A percentile compares a stretch with the other conserved stretches of the same genome.
Evolutionary conservation across 2,797 vertebrate species (phyloP).

Genomic region (Enteromius treurensis): DNA sequence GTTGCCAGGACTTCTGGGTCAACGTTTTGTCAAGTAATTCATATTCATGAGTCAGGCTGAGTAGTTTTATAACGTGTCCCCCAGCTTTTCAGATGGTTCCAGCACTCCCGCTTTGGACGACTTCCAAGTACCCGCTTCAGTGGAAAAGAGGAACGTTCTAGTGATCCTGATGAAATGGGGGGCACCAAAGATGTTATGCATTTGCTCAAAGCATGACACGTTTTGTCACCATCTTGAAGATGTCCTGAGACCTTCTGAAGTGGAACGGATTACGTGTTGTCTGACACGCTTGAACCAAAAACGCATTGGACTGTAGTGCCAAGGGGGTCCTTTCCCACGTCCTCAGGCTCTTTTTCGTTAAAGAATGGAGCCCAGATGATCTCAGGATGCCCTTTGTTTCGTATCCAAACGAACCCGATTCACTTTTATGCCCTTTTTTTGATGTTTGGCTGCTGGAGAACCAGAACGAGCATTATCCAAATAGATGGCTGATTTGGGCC

Average conservation of each 20-base stretch:
- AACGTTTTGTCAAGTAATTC: constrained; percentile 2
- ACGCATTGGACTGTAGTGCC: background rate
- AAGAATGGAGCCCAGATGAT: constrained; percentile 16
- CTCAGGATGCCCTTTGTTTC: constrained; percentile 18
- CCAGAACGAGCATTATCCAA: constrained; percentile 15
- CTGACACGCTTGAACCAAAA: constrained; percentile 20
- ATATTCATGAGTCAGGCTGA: constrained; percentile 10
- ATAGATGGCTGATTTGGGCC: constrained; percentile 28
- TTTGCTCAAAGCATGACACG: constrained; percentile 1
- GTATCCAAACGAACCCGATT: constrained; percentile 35
- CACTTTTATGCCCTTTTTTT: constrained; percentile 1
- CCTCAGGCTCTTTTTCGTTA: background rate
- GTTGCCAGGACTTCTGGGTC: background rate
- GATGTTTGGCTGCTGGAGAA: constrained; percentile 22
- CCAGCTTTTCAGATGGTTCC: constrained; percentile 14
- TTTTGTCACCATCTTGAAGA: constrained; percentile 28
- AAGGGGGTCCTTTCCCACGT: background rate
- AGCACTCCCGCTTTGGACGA: background rate
- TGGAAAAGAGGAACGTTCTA: constrained; percentile 25
- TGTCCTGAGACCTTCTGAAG: constrained; percentile 11
- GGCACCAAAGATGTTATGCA: background rate
- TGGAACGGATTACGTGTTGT: constrained; percentile 11
- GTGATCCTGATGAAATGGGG: constrained; percentile 10
- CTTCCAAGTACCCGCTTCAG: constrained; percentile 18
- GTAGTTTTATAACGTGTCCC: background rate